Conservation (phyloP, 2,888 invertebrate genomes). For the Drosophila acutilabella region DNA sequence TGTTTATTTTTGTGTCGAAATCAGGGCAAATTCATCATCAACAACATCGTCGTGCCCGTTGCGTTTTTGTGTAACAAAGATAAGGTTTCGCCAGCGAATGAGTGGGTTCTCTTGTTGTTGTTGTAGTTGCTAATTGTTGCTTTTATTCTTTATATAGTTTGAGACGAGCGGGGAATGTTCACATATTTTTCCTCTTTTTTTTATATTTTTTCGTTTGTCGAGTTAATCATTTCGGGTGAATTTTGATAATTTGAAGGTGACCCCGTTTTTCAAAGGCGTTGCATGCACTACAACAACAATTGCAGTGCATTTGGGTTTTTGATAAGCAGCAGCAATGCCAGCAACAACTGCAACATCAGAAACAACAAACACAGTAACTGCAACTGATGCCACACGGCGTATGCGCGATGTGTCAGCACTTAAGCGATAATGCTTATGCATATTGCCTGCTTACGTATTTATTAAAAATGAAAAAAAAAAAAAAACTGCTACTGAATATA, state of each 20-base stretch:
- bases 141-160: conserved; percentile 73
- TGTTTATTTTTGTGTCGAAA: conserved; percentile 82
- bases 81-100: conserved; percentile 73
- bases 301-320: conserved; percentile 59
- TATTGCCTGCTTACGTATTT: conserved; percentile 76
- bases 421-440: conserved; percentile 71
- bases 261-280: conserved; percentile 65
- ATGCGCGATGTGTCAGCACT: conserved; percentile 63
- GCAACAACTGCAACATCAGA: conserved; percentile 10
- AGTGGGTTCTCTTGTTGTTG: conserved; percentile 59
- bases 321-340: conserved; percentile 56
- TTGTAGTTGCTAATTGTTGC: conserved; percentile 39
- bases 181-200: conserved; percentile 41
- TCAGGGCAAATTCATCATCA: conserved; percentile 84
- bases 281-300: conserved; percentile 45
- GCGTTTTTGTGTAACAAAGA: conserved; percentile 76
- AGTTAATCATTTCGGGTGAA: conserved; percentile 80
- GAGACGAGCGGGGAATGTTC: conserved; percentile 30
- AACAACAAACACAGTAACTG: conserved; percentile 6
- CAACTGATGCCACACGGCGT: conserved; percentile 58
- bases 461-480: conserved; percentile 70
- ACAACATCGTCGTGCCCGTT: conserved; percentile 75
- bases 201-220: conserved; percentile 61
- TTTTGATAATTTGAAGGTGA: conserved; percentile 82
- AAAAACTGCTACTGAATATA: conserved; percentile 47